phyloP scores from a whole-genome alignment of 2,888 invertebrate species.

The Drosophila rubida region DNA sequence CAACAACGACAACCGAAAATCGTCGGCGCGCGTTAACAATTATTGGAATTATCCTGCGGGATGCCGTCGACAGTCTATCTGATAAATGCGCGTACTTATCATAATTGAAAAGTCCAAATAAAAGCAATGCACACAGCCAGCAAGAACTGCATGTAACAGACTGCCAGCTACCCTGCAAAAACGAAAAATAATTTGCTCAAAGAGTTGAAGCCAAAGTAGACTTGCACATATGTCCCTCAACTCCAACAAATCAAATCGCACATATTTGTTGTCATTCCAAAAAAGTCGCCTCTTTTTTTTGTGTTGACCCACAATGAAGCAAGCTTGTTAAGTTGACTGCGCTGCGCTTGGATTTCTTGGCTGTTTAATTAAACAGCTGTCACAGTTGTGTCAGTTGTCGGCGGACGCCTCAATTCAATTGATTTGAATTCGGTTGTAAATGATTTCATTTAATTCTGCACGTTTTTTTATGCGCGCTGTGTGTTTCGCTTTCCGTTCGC shows the following conservation, averaged over 20 bases:
- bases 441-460: background rate
- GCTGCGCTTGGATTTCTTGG: conserved; percentile 6
- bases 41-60: conserved; percentile 30
- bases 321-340: too few relatives aligned
- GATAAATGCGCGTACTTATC: conserved; percentile 19
- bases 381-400: conserved; percentile 15
- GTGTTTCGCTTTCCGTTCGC: background rate
- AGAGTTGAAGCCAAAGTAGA: too few relatives aligned
- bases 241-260: too few relatives aligned
- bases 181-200: too few relatives aligned
- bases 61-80: conserved; percentile 9
- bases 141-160: background rate
- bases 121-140: background rate
- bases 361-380: conserved; percentile 21
- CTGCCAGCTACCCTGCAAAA: background rate
- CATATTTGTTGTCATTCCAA: too few relatives aligned
- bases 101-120: conserved; percentile 20
- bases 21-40: conserved; percentile 28
- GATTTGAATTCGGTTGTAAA: background rate
- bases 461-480: background rate
- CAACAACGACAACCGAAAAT: conserved; percentile 6
- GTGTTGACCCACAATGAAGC: too few relatives aligned
- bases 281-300: too few relatives aligned
- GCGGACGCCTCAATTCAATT: background rate
- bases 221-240: too few relatives aligned